phyloP scores from a whole-genome alignment of 2,113 vertebrate genomes.

The Phaetusa simplex region DNA sequence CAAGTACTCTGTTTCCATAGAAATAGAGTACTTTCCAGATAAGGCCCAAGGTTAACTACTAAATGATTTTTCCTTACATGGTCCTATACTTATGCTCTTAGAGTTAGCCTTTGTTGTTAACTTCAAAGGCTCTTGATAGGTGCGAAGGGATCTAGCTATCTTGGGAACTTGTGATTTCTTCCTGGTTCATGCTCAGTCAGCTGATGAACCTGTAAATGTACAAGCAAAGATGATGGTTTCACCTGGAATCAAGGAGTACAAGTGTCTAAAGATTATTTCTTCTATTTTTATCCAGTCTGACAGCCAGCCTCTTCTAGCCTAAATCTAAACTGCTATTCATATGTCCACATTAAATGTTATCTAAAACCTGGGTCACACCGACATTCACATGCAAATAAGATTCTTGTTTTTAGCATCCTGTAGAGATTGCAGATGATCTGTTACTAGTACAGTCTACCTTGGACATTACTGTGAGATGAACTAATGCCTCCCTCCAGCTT shows the following conservation, averaged over 20 bases:
- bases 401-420: background rate
- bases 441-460: background rate
- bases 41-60: background rate
- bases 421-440: background rate
- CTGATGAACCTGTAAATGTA: background rate
- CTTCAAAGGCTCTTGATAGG: background rate
- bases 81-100: background rate
- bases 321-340: background rate
- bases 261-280: background rate
- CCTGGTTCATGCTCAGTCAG: background rate
- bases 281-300: background rate
- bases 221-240: background rate
- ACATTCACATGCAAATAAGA: background rate
- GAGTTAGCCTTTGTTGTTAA: background rate
- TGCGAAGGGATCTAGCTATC: background rate
- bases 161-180: background rate
- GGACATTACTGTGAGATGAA: background rate
- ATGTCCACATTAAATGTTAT: background rate
- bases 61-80: background rate
- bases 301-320: background rate
- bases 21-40: background rate
- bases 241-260: background rate
- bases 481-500: background rate
- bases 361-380: background rate
- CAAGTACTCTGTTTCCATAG: constrained; percentile 8